A percentile compares a stretch with the other conserved stretches of the same genome.
phyloP scores from a whole-genome alignment of 2,888 invertebrate species.

The Itoplectis maculator region DNA sequence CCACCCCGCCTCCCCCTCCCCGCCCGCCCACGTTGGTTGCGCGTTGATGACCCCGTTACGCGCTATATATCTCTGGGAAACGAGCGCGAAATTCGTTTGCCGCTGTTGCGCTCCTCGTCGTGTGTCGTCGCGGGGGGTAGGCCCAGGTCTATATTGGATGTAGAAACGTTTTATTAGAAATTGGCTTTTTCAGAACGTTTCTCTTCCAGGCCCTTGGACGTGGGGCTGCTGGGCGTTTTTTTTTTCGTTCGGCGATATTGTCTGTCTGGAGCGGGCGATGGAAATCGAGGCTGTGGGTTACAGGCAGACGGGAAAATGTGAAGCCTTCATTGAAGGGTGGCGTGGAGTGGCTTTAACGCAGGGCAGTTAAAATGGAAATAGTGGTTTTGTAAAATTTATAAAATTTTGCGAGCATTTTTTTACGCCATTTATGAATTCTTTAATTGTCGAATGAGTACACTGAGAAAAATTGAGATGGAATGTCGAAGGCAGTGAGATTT shows the following conservation, averaged over 20 bases:
- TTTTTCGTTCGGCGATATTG: constrained; percentile 2
- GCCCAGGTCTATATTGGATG: constrained; percentile 28
- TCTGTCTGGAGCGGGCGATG: not conserved
- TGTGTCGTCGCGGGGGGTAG: not conserved
- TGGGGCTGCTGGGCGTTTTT: not conserved
- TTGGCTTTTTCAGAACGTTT: constrained; percentile 13
- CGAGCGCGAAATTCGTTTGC: constrained; percentile 43
- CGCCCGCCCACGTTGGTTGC: not conserved
- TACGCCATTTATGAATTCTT: too few relatives aligned
- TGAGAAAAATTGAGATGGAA: too few relatives aligned
- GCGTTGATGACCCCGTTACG: constrained; percentile 35
- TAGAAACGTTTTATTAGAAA: constrained; percentile 30
- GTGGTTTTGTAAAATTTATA: too few relatives aligned
- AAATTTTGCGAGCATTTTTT: too few relatives aligned
- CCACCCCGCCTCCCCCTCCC: constrained; percentile 8
- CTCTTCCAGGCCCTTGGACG: constrained; percentile 3
- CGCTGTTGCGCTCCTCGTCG: not conserved
- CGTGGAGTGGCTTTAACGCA: too few relatives aligned
- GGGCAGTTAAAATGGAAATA: too few relatives aligned
- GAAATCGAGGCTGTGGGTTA: not conserved
- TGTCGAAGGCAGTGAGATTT: too few relatives aligned
- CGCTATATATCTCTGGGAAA: constrained; percentile 15
- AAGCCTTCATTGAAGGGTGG: not conserved
- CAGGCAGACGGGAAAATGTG: not conserved
- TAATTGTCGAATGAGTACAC: too few relatives aligned